phyloP scores from a whole-genome alignment of 2,113 vertebrate species.

The Corynorhinus townsendii region DNA sequence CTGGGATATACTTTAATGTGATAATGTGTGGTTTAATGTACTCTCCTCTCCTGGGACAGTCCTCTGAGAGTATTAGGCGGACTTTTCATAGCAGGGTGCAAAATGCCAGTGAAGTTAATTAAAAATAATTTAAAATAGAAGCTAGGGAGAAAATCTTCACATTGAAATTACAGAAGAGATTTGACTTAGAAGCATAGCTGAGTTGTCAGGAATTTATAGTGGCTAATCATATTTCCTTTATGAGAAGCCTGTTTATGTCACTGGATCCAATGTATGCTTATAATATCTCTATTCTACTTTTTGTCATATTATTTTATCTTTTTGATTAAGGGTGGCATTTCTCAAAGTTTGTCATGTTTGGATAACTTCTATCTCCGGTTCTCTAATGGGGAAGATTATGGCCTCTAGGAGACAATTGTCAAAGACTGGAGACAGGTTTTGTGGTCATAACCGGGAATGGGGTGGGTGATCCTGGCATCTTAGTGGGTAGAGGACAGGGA shows the following conservation, averaged over 20 bases:
- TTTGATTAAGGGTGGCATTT: slow-evolving; percentile 3
- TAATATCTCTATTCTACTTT: neutral
- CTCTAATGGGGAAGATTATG: neutral
- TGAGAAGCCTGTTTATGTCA: slow-evolving; percentile 60
- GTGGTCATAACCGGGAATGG: neutral
- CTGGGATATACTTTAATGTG: slow-evolving; percentile 70
- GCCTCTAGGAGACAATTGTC: neutral
- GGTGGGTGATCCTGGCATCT: neutral
- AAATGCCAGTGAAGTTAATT: slow-evolving; percentile 76
- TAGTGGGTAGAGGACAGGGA: neutral
- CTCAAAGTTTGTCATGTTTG: neutral
- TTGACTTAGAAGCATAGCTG: slow-evolving; percentile 53
- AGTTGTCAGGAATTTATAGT: slow-evolving; percentile 59
- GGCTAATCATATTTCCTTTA: slow-evolving; percentile 61
- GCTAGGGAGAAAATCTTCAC: slow-evolving; percentile 61
- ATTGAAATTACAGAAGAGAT: slow-evolving; percentile 63
- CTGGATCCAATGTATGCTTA: neutral
- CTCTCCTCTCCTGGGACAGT: slow-evolving; percentile 59
- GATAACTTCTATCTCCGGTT: neutral
- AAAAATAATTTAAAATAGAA: slow-evolving; percentile 69
- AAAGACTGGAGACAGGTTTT: neutral
- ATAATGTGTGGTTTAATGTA: slow-evolving; percentile 77
- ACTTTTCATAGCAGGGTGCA: slow-evolving; percentile 75
- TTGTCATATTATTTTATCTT: neutral
- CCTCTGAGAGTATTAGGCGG: slow-evolving; percentile 66